phyloP scores from a whole-genome alignment of 1,140 invertebrate genomes.

The Dendroctonus valens region DNA sequence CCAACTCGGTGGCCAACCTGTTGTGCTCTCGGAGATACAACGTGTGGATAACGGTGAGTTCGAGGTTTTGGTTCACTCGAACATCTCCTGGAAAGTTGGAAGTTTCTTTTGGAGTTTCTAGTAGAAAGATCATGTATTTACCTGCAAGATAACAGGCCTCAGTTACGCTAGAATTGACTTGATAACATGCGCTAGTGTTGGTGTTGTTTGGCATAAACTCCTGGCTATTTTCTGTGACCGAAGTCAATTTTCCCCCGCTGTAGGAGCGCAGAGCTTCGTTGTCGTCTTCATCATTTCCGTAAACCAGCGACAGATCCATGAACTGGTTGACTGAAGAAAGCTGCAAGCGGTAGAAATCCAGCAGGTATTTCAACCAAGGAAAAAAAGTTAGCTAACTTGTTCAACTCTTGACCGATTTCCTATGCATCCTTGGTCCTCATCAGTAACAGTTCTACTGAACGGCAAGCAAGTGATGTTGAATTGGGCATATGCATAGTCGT shows the following conservation, averaged over 20 bases:
- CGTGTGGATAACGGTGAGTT: constrained; percentile 78
- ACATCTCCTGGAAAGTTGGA: constrained; percentile 65
- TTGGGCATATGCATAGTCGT: neutral
- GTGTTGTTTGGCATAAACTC: neutral
- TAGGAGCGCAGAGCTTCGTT: constrained; percentile 60
- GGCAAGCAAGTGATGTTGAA: neutral
- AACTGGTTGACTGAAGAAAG: constrained; percentile 78
- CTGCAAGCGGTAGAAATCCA: constrained; percentile 51
- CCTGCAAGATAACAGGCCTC: neutral
- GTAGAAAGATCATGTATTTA: neutral
- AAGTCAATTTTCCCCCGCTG: neutral
- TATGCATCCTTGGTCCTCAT: neutral
- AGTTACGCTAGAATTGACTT: too few relatives aligned
- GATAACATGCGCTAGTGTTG: neutral
- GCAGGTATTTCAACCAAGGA: too few relatives aligned
- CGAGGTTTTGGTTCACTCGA: constrained; percentile 83
- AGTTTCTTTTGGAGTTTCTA: neutral
- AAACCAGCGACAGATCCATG: constrained; percentile 81
- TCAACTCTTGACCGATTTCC: too few relatives aligned
- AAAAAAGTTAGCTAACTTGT: too few relatives aligned
- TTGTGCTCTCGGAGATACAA: constrained; percentile 88
- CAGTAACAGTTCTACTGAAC: neutral
- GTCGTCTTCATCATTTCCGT: constrained; percentile 69
- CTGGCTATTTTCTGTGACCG: neutral
- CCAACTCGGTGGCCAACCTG: constrained; percentile 71